Conservation (phyloP, 2,113 vertebrate species). For the Gavia stellata region DNA sequence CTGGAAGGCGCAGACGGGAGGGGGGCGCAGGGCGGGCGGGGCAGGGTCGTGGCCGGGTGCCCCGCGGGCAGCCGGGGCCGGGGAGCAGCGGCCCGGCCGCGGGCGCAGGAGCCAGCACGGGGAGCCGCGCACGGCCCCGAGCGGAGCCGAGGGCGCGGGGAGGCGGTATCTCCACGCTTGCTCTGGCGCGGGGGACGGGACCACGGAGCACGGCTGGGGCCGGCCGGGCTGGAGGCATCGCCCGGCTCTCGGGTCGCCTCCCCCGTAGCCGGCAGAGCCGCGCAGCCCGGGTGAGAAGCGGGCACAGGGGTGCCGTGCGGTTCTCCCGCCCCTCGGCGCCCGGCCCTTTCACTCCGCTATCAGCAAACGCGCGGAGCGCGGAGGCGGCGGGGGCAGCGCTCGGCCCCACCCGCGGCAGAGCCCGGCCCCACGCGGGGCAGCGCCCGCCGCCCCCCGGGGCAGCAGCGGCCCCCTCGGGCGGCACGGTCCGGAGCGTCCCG, state of each 20-base stretch:
- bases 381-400: background rate
- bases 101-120: background rate
- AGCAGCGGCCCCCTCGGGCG: background rate
- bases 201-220: rapidly evolving
- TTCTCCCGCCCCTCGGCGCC: background rate
- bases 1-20: background rate
- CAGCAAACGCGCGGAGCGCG: background rate
- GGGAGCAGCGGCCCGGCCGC: background rate
- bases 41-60: background rate
- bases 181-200: background rate
- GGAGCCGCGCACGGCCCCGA: background rate
- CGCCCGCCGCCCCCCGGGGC: background rate
- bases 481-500: background rate
- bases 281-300: background rate
- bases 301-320: background rate
- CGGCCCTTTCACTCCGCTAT: background rate
- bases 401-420: background rate
- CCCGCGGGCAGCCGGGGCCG: background rate
- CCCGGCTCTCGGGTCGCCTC: background rate
- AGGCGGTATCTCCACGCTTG: background rate
- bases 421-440: background rate
- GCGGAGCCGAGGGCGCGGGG: background rate
- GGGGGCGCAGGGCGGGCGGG: no score
- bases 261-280: background rate
- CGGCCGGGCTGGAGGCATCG: background rate